Evolutionary conservation across 1,140 invertebrate species (phyloP).

Genomic region (Adoxophyes honmai): DNA sequence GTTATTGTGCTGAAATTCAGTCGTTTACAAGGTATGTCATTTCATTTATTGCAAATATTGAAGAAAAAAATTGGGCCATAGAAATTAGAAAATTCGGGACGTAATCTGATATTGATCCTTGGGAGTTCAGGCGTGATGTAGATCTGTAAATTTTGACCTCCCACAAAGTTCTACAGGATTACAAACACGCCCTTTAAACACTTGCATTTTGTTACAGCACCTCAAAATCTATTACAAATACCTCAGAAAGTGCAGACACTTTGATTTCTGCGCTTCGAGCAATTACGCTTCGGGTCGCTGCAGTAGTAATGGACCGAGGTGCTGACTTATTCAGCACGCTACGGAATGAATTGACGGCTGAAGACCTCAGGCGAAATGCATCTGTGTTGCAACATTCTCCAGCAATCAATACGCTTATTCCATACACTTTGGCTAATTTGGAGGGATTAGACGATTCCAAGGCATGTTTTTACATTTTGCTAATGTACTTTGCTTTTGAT

Average conservation of each 20-base stretch:
- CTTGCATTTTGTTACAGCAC: slow-evolving; percentile 26
- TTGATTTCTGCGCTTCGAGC: slow-evolving; percentile 37
- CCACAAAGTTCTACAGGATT: too few species aligned
- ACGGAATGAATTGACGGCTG: slow-evolving; percentile 48
- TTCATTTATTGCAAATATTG: too few species aligned
- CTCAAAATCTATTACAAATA: slow-evolving; percentile 29
- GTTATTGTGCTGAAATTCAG: too few species aligned
- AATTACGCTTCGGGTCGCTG: slow-evolving; percentile 46
- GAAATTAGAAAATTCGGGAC: too few species aligned
- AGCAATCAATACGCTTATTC: slow-evolving; percentile 54
- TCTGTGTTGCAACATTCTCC: slow-evolving; percentile 50
- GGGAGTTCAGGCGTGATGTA: too few species aligned
- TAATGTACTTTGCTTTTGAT: too few species aligned
- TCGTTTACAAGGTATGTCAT: too few species aligned
- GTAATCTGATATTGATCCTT: too few species aligned
- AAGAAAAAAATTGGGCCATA: too few species aligned
- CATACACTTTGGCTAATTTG: slow-evolving; percentile 55
- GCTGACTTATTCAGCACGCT: slow-evolving; percentile 47
- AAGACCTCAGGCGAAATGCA: slow-evolving; percentile 49
- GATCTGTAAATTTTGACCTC: too few species aligned
- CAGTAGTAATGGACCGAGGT: slow-evolving; percentile 40
- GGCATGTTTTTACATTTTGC: too few species aligned
- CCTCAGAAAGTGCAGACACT: slow-evolving; percentile 34
- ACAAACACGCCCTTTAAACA: too few species aligned
- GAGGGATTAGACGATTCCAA: slow-evolving; percentile 63